These are phyloP conservation scores for Pomatostomus ruficeps DNA, from an alignment of 2,113 vertebrate species.

Conservation along the genomic window DNA sequence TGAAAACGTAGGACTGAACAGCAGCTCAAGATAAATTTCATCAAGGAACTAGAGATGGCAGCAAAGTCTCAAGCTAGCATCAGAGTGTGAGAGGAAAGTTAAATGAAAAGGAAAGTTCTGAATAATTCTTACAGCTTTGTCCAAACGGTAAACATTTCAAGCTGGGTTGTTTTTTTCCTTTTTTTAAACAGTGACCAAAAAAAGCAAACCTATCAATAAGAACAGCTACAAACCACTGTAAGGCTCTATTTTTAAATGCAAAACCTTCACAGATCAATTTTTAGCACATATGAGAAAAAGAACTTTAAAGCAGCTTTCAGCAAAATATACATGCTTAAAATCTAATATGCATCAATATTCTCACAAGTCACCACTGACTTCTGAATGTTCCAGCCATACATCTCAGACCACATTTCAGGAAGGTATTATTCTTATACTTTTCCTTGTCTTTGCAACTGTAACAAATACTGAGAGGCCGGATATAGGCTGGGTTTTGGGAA, in stretches of 20 bases:
- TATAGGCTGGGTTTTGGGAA: not conserved
- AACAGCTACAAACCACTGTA: not conserved
- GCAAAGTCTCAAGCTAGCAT: constrained; percentile 47
- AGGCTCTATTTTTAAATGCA: not conserved
- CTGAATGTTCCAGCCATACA: not conserved
- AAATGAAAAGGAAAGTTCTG: not conserved
- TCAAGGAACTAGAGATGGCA: constrained; percentile 58
- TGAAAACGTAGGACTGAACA: not conserved
- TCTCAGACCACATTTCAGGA: not conserved
- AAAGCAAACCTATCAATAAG: not conserved
- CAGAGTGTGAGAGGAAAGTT: not conserved
- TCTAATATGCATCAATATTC: not conserved
- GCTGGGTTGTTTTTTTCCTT: accelerated
- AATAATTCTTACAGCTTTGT: not conserved
- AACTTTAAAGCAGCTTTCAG: not conserved
- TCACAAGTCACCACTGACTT: not conserved
- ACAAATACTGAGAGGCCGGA: not conserved
- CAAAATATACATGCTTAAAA: not conserved
- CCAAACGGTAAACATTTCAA: not conserved
- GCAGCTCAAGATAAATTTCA: constrained; percentile 30
- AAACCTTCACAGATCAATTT: not conserved
- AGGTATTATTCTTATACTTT: not conserved
- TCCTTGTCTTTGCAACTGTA: not conserved
- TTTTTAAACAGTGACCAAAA: not conserved
- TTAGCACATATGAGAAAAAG: not conserved